Conservation (phyloP, 2,113 vertebrate species). For the Chauna torquata region DNA sequence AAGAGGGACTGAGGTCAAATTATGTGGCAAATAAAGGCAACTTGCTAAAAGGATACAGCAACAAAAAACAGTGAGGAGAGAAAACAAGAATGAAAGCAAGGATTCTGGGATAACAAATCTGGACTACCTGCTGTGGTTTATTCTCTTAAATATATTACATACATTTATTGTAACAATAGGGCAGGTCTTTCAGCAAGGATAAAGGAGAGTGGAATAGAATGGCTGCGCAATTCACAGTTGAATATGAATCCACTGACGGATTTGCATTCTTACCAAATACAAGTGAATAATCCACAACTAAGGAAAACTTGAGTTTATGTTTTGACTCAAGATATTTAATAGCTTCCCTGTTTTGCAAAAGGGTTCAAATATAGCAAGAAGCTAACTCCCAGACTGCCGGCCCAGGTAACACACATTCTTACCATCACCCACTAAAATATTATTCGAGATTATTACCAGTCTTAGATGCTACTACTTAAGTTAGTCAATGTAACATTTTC, state of each 20-base stretch:
- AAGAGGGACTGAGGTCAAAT: neutral
- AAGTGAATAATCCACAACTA: neutral
- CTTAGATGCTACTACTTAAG: neutral
- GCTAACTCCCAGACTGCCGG: neutral
- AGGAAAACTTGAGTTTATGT: neutral
- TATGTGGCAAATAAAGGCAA: neutral
- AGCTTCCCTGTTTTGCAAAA: neutral
- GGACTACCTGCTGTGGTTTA: neutral
- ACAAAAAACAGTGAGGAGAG: neutral
- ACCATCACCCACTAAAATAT: neutral
- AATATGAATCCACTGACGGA: neutral
- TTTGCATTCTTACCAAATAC: neutral
- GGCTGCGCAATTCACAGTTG: neutral
- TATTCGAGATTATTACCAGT: neutral
- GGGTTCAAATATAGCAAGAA: neutral
- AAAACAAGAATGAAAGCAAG: neutral
- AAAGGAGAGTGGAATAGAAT: neutral
- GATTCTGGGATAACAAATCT: neutral
- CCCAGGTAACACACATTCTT: neutral
- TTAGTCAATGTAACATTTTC: neutral
- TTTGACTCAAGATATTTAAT: neutral
- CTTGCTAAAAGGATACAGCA: neutral
- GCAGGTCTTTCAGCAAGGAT: neutral
- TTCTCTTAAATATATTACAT: neutral
- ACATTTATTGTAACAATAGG: neutral